phyloP scores from a whole-genome alignment of 1,140 invertebrate genomes.

The Diorhabda carinulata region DNA sequence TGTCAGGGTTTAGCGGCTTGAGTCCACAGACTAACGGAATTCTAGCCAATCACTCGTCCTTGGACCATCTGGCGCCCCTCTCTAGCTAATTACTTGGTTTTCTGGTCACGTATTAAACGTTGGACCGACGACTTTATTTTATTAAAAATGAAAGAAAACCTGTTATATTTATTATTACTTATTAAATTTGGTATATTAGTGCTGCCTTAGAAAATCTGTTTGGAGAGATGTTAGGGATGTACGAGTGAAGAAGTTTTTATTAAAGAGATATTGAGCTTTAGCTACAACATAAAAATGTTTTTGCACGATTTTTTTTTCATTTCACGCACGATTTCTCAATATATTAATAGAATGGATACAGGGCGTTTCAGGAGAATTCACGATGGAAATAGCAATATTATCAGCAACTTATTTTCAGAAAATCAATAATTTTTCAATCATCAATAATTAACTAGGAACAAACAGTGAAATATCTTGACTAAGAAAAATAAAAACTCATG shows the following conservation, averaged over 20 bases:
- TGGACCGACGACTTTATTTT: constrained; percentile 29
- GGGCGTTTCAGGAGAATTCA: too few species aligned
- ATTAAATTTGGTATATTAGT: constrained; percentile 17
- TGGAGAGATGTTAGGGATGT: constrained; percentile 3
- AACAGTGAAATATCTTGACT: too few species aligned
- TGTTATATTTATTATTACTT: constrained; percentile 17
- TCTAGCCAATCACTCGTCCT: constrained; percentile 21
- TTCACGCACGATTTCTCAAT: too few species aligned
- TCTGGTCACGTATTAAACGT: constrained; percentile 38
- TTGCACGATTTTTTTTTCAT: not conserved
- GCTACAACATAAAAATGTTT: constrained; percentile 5
- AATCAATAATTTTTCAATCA: too few species aligned
- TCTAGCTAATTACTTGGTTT: constrained; percentile 41
- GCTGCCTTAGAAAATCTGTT: constrained; percentile 15
- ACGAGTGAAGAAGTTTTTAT: constrained; percentile 6
- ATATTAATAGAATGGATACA: too few species aligned
- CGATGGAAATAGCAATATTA: too few species aligned
- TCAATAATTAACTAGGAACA: too few species aligned
- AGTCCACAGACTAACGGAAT: constrained; percentile 17
- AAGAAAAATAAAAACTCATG: too few species aligned
- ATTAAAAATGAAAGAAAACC: constrained; percentile 30
- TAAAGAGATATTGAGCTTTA: constrained; percentile 4
- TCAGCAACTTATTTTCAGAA: too few species aligned
- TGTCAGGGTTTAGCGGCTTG: not conserved
- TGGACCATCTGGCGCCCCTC: constrained; percentile 32